Conservation (phyloP, 2,888 invertebrate genomes). For the Gibbula magus region DNA sequence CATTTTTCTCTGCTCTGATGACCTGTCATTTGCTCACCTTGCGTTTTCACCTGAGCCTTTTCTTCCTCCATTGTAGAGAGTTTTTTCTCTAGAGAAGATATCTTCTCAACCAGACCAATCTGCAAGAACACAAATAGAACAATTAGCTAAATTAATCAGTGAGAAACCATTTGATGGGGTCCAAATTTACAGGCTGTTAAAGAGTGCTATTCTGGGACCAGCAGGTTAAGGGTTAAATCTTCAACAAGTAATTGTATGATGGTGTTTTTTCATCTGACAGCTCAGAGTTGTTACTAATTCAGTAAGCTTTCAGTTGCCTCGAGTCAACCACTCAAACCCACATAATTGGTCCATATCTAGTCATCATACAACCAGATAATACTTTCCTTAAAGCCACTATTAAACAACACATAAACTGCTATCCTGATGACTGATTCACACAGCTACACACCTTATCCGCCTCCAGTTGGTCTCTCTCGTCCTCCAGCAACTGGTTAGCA, state of each 20-base stretch:
- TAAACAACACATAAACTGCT: too few relatives aligned
- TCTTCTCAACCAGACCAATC: conserved; percentile 2
- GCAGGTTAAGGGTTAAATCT: too few relatives aligned
- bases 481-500: conserved; percentile 57
- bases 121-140: not conserved
- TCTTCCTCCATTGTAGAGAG: not conserved
- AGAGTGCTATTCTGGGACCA: not conserved
- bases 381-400: too few relatives aligned
- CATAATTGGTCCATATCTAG: too few relatives aligned
- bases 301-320: too few relatives aligned
- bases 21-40: not conserved
- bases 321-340: too few relatives aligned
- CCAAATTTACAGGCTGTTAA: not conserved
- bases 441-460: conserved; percentile 54
- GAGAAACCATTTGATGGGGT: not conserved
- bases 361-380: too few relatives aligned
- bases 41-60: not conserved
- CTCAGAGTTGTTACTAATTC: too few relatives aligned
- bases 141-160: not conserved
- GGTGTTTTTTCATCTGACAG: too few relatives aligned
- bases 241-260: too few relatives aligned
- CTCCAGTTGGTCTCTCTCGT: conserved; percentile 54
- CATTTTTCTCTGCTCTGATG: too few relatives aligned
- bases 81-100: not conserved
- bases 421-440: too few relatives aligned